A percentile compares a stretch with the other conserved stretches of the same genome.
These are phyloP conservation scores for Microcebus jonahi DNA, from an alignment of 2,113 vertebrate genomes.

Conservation along the genomic window DNA sequence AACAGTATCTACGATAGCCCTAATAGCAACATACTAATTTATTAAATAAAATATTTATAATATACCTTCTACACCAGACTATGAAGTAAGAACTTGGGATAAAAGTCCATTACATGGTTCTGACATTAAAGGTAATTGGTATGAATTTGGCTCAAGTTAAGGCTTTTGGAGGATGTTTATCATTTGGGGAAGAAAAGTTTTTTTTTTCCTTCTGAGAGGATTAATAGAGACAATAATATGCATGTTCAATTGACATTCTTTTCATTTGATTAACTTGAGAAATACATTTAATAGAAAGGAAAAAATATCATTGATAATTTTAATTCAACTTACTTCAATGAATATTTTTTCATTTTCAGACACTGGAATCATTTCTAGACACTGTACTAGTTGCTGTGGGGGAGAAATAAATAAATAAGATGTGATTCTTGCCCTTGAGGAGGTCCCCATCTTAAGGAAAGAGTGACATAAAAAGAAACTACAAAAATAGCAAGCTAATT, in stretches of 20 bases:
- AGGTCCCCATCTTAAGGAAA: background rate
- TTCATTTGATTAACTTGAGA: background rate
- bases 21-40: background rate
- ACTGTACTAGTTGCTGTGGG: background rate
- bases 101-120: background rate
- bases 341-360: background rate
- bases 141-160: background rate
- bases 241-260: background rate
- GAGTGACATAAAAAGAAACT: background rate
- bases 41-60: conserved; percentile 5
- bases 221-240: background rate
- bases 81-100: background rate
- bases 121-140: background rate
- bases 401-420: background rate
- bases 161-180: background rate
- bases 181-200: background rate
- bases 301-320: background rate
- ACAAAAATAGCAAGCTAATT: background rate
- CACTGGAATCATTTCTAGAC: background rate
- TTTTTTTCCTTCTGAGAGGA: background rate
- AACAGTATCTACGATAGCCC: background rate
- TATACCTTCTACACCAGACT: background rate
- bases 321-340: background rate
- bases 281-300: background rate
- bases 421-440: background rate